Conservation (phyloP, 2,113 vertebrate species). For the Alligator mississippiensis region DNA sequence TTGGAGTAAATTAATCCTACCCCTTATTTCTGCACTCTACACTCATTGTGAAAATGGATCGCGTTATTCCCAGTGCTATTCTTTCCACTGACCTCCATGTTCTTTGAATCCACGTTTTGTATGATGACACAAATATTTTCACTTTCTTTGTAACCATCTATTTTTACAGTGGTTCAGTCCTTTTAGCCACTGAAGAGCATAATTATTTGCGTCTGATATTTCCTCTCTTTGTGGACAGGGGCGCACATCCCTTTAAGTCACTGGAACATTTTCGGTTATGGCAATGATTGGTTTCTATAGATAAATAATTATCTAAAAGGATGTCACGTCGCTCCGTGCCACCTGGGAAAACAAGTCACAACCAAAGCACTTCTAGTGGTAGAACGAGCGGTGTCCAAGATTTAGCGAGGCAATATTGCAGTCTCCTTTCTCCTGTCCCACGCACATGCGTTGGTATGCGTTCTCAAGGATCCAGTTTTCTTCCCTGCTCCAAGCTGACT, state of each 20-base stretch:
- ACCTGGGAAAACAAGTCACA: not conserved
- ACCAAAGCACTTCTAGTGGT: no score
- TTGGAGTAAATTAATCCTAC: not conserved
- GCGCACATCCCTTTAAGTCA: fast-evolving
- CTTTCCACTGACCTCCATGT: not conserved
- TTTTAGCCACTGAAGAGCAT: no score
- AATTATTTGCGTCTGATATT: not conserved
- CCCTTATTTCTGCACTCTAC: not conserved
- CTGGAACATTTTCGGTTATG: not conserved
- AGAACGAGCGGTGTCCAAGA: not conserved
- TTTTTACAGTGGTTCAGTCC: no score
- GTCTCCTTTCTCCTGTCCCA: not conserved
- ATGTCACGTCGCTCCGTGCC: not conserved
- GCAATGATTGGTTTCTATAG: not conserved
- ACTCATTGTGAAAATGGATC: not conserved
- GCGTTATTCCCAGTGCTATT: not conserved
- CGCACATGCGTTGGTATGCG: not conserved
- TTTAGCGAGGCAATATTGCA: not conserved
- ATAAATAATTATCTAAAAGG: not conserved
- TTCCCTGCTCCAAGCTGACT: not conserved
- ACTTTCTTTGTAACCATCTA: no score
- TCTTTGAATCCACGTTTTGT: not conserved
- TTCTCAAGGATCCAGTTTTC: not conserved
- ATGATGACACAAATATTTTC: not conserved
- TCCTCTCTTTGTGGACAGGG: not conserved